Percentiles rank a stretch among this genome's conserved stretches.
These are phyloP conservation scores for Calidris pugnax DNA, from an alignment of 2,113 vertebrate species.

Conservation along the genomic window DNA sequence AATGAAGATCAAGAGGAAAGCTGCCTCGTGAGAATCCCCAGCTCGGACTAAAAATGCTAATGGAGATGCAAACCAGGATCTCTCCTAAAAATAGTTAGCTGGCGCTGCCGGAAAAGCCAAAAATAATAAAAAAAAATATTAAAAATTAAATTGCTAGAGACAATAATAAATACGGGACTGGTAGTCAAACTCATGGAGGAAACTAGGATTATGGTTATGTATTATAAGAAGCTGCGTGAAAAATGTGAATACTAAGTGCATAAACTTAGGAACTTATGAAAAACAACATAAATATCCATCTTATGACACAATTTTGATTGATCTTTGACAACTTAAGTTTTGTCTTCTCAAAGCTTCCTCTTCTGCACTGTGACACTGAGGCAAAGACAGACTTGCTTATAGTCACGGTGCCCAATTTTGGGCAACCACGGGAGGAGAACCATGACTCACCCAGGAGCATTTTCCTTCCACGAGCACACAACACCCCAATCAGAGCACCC, in stretches of 20 bases:
- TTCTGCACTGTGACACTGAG: background rate
- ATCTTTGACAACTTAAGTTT: background rate
- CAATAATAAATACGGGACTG: background rate
- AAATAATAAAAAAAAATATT: background rate
- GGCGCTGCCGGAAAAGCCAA: background rate
- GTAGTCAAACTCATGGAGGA: background rate
- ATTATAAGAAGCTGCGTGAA: background rate
- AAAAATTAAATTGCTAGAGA: background rate
- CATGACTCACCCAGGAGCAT: background rate
- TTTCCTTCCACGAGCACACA: background rate
- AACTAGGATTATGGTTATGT: background rate
- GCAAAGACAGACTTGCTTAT: background rate
- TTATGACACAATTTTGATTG: background rate
- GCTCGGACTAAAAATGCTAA: background rate
- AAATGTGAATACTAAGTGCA: background rate
- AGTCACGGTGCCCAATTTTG: background rate
- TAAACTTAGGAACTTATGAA: background rate
- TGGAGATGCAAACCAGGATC: background rate
- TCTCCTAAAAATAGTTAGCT: background rate
- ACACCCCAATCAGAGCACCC: background rate
- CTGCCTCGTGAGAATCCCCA: background rate
- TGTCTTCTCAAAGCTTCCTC: background rate
- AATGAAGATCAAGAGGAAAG: background rate
- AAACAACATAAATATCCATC: background rate
- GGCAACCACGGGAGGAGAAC: background rate